Percentiles rank a stretch among this genome's conserved stretches.
These are phyloP conservation scores for Lepidocyrtinus sp. DNA, from an alignment of 2,888 invertebrate species.

Conservation along the genomic window DNA sequence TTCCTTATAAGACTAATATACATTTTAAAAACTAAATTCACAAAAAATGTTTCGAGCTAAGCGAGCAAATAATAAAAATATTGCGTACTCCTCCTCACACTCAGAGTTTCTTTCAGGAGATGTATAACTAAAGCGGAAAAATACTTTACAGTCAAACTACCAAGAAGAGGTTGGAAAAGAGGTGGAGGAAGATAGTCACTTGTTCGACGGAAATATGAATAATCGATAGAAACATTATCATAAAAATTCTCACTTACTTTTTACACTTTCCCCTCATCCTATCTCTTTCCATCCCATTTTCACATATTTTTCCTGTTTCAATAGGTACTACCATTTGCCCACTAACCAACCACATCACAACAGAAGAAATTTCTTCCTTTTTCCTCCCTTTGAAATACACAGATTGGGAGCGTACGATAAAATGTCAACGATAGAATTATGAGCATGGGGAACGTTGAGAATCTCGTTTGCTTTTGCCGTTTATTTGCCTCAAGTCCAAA, in stretches of 20 bases:
- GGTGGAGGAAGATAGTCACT: constrained; percentile 12
- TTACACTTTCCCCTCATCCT: constrained; percentile 37
- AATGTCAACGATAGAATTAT: background rate
- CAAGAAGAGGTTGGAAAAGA: background rate
- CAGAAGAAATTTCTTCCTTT: constrained; percentile 15
- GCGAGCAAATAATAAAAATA: background rate
- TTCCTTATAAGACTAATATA: too few relatives aligned
- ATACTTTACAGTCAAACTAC: background rate
- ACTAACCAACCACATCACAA: background rate
- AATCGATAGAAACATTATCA: constrained; percentile 63
- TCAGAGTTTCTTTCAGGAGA: background rate
- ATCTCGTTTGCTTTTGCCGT: background rate
- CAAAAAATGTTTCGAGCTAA: too few relatives aligned
- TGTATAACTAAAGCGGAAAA: background rate
- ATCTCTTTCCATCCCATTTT: constrained; percentile 39
- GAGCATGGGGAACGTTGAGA: background rate
- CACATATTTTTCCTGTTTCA: constrained; percentile 44
- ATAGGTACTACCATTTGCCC: background rate
- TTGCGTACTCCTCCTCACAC: background rate
- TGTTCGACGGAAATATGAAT: constrained; percentile 58
- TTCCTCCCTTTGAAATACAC: background rate
- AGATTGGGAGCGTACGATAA: background rate
- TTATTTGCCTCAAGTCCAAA: too few relatives aligned
- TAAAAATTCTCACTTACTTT: constrained; percentile 57
- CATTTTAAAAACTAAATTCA: too few relatives aligned